Conservation (phyloP, 1,140 invertebrate genomes). For the Zaprionus tsacasi region DNA sequence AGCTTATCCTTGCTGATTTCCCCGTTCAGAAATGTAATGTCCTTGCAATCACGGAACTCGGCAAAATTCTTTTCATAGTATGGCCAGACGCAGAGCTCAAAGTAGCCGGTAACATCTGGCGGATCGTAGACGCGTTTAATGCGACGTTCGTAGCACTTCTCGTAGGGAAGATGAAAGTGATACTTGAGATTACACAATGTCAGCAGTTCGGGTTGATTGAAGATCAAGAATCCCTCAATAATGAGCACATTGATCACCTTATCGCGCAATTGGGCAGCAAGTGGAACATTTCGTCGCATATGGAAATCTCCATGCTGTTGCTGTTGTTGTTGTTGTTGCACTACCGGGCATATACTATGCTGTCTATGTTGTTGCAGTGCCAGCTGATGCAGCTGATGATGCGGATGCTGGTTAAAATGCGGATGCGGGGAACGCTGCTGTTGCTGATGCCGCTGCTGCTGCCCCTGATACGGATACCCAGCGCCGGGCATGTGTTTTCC, state of each 20-base stretch:
- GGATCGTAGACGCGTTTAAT: constrained; percentile 88
- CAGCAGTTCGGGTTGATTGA: constrained; percentile 88
- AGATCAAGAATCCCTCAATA: constrained; percentile 91
- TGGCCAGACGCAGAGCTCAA: constrained; percentile 91
- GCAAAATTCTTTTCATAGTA: constrained; percentile 85
- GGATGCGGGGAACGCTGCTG: constrained; percentile 54
- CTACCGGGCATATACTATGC: constrained; percentile 35
- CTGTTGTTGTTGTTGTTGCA: constrained; percentile 31
- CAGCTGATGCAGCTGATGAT: constrained; percentile 33
- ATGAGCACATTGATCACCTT: constrained; percentile 87
- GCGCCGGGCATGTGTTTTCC: constrained; percentile 19
- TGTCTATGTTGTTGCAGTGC: constrained; percentile 39
- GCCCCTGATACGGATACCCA: constrained; percentile 31
- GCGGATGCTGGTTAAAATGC: constrained; percentile 48
- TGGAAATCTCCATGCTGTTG: constrained; percentile 52
- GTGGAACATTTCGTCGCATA: constrained; percentile 68
- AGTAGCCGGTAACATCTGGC: constrained; percentile 92
- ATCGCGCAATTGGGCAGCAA: constrained; percentile 64
- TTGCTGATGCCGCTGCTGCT: constrained; percentile 30
- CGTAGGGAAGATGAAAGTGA: constrained; percentile 89
- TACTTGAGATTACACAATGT: constrained; percentile 90
- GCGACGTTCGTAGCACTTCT: constrained; percentile 87
- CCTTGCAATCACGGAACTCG: constrained; percentile 77
- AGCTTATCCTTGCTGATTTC: constrained; percentile 77
- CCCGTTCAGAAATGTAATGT: constrained; percentile 80